These are phyloP conservation scores for Pollachius pollachius DNA, from an alignment of 2,113 vertebrate genomes.

Conservation along the genomic window DNA sequence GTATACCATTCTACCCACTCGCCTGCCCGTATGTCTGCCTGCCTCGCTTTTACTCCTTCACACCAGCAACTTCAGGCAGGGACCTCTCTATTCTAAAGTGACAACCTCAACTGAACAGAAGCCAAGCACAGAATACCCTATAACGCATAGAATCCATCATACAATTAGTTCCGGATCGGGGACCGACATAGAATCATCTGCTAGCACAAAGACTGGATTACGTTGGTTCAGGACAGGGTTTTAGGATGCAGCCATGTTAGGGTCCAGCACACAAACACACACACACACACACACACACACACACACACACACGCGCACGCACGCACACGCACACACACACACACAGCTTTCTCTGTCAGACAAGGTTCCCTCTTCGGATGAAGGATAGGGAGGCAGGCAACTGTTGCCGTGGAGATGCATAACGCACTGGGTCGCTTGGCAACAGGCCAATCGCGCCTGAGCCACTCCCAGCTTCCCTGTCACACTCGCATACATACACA, in stretches of 20 bases:
- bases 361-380: conserved; percentile 34
- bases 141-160: neutral
- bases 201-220: too few species aligned
- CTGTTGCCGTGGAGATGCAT: conserved; percentile 71
- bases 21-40: conserved; percentile 5
- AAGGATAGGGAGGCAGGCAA: conserved; percentile 66
- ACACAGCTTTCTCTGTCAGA: conserved; percentile 22
- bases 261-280: neutral
- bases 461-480: conserved; percentile 55
- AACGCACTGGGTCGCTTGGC: conserved; percentile 70
- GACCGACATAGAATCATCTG: neutral
- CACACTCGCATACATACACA: conserved; percentile 11
- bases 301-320: conserved; percentile 3
- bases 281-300: neutral
- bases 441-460: conserved; percentile 68
- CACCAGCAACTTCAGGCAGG: too few species aligned
- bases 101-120: too few species aligned
- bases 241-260: neutral
- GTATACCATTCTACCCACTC: neutral
- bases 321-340: conserved; percentile 2
- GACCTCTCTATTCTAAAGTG: too few species aligned
- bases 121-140: neutral
- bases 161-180: neutral
- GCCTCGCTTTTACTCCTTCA: too few species aligned
- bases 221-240: neutral